phyloP scores from a whole-genome alignment of 2,888 invertebrate species.

The Drosophila percnosoma region DNA sequence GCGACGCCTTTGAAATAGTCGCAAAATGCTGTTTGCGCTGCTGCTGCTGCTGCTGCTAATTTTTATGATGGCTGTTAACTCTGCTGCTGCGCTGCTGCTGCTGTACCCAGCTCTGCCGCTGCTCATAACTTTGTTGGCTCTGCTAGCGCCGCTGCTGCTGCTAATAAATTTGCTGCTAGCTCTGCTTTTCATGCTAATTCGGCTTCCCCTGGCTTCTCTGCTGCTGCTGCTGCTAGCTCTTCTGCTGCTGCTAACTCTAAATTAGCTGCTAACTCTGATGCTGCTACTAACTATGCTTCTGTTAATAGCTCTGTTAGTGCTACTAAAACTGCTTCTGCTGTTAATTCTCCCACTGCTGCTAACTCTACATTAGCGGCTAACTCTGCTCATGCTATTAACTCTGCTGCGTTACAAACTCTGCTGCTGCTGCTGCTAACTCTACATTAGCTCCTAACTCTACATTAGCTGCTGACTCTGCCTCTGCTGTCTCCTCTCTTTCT shows the following conservation, averaged over 20 bases:
- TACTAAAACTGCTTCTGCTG: not conserved
- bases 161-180: not conserved
- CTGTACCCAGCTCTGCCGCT: not conserved
- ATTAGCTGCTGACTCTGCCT: not conserved
- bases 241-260: not conserved
- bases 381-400: not conserved
- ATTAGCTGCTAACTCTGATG: not conserved
- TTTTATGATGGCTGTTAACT: slow-evolving; percentile 28
- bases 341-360: not conserved
- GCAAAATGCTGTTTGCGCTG: slow-evolving; percentile 26
- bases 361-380: not conserved
- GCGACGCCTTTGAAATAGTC: slow-evolving; percentile 45
- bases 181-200: not conserved
- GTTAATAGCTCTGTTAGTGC: not conserved
- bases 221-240: not conserved
- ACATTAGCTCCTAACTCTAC: not conserved
- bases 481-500: not conserved
- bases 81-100: not conserved
- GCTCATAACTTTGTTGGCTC: not conserved
- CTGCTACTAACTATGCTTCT: not conserved
- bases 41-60: slow-evolving; percentile 19
- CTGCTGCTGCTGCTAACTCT: not conserved
- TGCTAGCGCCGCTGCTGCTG: not conserved
- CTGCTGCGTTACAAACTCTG: not conserved
- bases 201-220: not conserved